Evolutionary conservation across 2,113 vertebrate species (phyloP), one percentile per base, ranked within the genome.

Genomic region (Gorilla gorilla): DNA sequence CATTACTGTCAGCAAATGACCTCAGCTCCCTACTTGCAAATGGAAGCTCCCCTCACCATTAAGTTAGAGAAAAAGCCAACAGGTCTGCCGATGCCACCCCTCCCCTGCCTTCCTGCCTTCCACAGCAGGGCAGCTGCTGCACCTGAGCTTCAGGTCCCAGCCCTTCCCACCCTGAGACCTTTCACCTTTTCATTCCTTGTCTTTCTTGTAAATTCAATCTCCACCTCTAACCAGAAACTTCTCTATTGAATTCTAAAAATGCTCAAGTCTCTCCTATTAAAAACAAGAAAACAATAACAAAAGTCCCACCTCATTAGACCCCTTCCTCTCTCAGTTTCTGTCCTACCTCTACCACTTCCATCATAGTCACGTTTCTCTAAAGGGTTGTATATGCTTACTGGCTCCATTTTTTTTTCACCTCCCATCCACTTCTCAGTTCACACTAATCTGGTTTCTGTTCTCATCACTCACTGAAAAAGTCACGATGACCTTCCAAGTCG

Each of bases 41-140:
- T 23, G 7, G 8, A 52, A 35, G 22, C 18, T 84, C 4, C 27
- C 25, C 32, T 70, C 11, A 13, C 16, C 43, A 20, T 40, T 40
- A n/a, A 48, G 1, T 3, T 4, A 9, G 20, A n/a, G 30, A 64
- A 14, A 27, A 8, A 7, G 55, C 1, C 2, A 16, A 6, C 27
- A 48, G 35, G 18, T 16, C 27, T 8, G 4, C 16, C 11, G 22
- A 32, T 6, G 11, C 22, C 35, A 11, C 50, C 13, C 38, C 22
- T 12, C 23, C 20, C 45, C 66, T 25, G 13, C 5, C 12, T 45
- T 40, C 38, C 40, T 17, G 22, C 8, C 6, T 40, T 13, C 50
- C 89, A 68, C 22, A 14, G n/a, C 14, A 66, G 27, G 57, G 27
- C 43, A 17, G 5, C 22, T 52, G 6, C 27, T 8, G 57, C 20